Conservation (phyloP, 2,888 invertebrate genomes). For the Antheraea assamensis region DNA sequence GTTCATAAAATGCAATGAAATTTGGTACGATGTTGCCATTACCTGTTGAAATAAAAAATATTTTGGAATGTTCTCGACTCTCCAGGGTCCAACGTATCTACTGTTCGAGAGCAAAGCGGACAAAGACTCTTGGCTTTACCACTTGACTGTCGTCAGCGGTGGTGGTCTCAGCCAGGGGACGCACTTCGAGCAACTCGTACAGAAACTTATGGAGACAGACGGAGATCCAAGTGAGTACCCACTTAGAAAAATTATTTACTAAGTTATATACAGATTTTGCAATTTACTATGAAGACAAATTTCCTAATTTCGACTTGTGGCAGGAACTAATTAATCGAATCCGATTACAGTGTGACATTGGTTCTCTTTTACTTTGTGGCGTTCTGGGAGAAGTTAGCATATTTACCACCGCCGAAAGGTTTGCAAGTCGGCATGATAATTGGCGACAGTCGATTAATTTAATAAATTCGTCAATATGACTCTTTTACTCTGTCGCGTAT, state of each 20-base stretch:
- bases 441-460: no score
- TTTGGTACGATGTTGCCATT: background rate
- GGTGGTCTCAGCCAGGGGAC: conserved; percentile 96
- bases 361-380: no score
- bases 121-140: conserved; percentile 94
- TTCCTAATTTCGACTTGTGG: no score
- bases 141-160: conserved; percentile 95
- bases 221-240: conserved; percentile 91
- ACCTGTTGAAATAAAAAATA: background rate
- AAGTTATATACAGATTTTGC: no score
- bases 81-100: conserved; percentile 95
- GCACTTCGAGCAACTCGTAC: conserved; percentile 97
- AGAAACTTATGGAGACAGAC: conserved; percentile 97
- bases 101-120: conserved; percentile 96
- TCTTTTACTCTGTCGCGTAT: no score
- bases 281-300: background rate
- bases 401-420: no score
- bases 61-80: background rate
- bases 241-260: background rate
- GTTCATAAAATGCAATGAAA: no score
- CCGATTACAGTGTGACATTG: no score
- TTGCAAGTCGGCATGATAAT: no score
- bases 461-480: no score
- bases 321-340: no score
- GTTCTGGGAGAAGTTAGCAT: no score